Evolutionary conservation across 2,113 vertebrate genomes (phyloP).

Genomic region (Crotalus horridus): DNA sequence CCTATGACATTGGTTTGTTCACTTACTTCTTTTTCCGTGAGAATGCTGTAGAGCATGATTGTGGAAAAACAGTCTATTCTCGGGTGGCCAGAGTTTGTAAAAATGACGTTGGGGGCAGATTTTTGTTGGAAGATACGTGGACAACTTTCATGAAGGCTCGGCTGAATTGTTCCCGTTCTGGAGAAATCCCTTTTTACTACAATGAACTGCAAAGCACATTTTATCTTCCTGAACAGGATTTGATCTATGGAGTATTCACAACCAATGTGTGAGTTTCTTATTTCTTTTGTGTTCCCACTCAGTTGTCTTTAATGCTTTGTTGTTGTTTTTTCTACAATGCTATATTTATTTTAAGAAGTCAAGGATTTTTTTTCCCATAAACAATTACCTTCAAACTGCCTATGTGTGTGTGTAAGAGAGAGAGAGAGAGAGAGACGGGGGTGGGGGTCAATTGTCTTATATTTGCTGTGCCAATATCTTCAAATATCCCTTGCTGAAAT

Average conservation of each 20-base stretch:
- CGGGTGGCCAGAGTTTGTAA: conserved; percentile 87
- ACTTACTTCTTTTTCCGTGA: conserved; percentile 88
- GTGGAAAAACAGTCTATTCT: conserved; percentile 85
- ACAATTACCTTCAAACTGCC: not conserved
- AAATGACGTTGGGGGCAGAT: conserved; percentile 85
- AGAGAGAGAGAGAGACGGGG: not conserved
- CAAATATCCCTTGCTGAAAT: not conserved
- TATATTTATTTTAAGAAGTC: not conserved
- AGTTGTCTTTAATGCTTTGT: not conserved
- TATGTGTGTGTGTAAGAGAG: not conserved
- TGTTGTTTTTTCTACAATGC: not conserved
- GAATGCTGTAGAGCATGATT: conserved; percentile 85
- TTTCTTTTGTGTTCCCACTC: not conserved
- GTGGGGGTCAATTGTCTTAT: not conserved
- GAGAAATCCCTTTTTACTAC: conserved; percentile 88
- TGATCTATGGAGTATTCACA: conserved; percentile 88
- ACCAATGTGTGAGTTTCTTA: conserved; percentile 82
- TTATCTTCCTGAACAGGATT: conserved; percentile 85
- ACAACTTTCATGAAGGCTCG: conserved; percentile 89
- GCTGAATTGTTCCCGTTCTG: conserved; percentile 86
- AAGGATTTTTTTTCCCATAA: not conserved
- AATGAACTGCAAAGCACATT: conserved; percentile 89
- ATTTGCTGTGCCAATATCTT: not conserved
- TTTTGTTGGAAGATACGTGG: conserved; percentile 89
- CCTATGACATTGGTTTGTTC: conserved; percentile 84